Percentiles rank a stretch among this genome's conserved stretches.
Conservation (phyloP, 2,888 invertebrate genomes). For the Cordilura impudica region DNA sequence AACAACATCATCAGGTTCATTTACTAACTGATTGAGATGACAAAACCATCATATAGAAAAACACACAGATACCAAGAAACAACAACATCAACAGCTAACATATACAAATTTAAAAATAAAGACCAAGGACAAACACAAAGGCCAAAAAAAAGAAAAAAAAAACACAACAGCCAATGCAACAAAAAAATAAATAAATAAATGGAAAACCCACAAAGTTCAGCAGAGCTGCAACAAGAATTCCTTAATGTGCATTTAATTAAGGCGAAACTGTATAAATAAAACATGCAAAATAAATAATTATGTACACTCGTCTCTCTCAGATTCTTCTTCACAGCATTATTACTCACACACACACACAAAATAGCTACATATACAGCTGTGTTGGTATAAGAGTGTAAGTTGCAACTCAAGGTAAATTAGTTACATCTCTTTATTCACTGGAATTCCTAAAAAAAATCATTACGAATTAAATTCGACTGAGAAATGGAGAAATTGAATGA, state of each 20-base stretch:
- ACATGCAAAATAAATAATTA: constrained; percentile 9
- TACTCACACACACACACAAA: no score
- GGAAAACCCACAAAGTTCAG: constrained; percentile 59
- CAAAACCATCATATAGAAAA: not conserved
- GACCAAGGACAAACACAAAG: constrained; percentile 42
- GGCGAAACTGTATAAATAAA: constrained; percentile 48
- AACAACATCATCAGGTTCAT: constrained; percentile 16
- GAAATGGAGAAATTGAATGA: no score
- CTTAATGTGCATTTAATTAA: constrained; percentile 64
- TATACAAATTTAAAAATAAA: constrained; percentile 35
- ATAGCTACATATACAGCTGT: not conserved
- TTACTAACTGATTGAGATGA: not conserved
- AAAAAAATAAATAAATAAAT: constrained; percentile 17
- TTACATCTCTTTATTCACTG: constrained; percentile 47
- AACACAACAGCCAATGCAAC: not conserved
- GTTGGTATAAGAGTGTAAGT: constrained; percentile 28
- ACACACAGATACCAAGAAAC: constrained; percentile 10
- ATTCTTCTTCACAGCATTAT: not conserved
- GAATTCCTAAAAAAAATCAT: not conserved
- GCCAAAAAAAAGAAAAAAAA: constrained; percentile 10
- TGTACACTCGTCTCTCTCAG: not conserved
- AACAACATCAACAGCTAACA: not conserved
- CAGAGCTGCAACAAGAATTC: constrained; percentile 55
- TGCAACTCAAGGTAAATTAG: constrained; percentile 57
- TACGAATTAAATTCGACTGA: not conserved